Evolutionary conservation across 2,113 vertebrate species (phyloP).

Genomic region (Pogonocichla stellata): DNA sequence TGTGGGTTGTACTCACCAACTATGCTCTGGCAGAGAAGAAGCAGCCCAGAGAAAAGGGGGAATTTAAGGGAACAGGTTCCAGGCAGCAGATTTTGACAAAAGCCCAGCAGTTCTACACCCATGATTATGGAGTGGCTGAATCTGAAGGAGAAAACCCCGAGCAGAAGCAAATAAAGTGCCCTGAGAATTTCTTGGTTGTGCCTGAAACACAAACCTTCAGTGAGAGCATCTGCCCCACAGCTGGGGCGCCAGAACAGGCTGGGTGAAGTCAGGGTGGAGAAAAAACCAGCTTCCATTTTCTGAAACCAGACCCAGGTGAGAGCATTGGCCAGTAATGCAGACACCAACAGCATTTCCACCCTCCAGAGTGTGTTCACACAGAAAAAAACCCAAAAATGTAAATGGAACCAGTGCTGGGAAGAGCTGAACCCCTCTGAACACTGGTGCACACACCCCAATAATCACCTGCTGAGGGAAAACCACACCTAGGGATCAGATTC

Average conservation of each 20-base stretch:
- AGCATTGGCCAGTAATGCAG: background rate
- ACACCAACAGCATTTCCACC: background rate
- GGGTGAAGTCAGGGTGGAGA: background rate
- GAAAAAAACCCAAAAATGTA: background rate
- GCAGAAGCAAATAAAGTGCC: background rate
- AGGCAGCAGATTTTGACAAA: background rate
- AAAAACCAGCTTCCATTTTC: background rate
- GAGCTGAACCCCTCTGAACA: background rate
- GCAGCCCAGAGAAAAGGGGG: background rate
- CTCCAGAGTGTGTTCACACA: background rate
- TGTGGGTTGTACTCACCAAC: background rate
- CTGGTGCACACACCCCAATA: slow-evolving; percentile 40
- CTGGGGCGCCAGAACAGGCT: background rate
- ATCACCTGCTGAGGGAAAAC: slow-evolving; percentile 68
- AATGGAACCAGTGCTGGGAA: background rate
- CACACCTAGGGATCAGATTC: slow-evolving; percentile 55
- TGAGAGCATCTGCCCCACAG: background rate
- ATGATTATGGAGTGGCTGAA: background rate
- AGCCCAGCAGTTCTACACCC: background rate
- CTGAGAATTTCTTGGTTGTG: background rate
- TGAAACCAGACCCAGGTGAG: background rate
- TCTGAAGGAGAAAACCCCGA: background rate
- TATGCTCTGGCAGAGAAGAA: background rate
- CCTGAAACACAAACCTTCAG: background rate
- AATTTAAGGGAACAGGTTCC: background rate